Percentiles rank a stretch among this genome's conserved stretches.
phyloP scores from a whole-genome alignment of 2,797 vertebrate species.

The Phrynocephalus vlangalii region DNA sequence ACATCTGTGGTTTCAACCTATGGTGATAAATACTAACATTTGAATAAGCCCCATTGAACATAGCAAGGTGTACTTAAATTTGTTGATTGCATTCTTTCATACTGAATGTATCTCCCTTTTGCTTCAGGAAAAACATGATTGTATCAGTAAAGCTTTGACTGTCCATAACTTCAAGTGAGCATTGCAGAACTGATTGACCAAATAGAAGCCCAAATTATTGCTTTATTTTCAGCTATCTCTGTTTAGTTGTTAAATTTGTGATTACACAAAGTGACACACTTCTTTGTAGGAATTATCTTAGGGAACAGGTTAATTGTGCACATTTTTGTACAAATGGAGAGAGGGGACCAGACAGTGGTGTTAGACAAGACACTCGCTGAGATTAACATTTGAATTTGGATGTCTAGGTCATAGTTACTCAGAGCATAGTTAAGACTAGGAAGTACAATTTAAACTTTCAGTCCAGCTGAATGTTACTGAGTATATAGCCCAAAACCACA shows the following conservation, averaged over 20 bases:
- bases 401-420: too few relatives aligned
- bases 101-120: too few relatives aligned
- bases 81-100: too few relatives aligned
- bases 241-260: neutral
- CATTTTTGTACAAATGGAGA: too few relatives aligned
- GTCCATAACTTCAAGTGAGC: neutral
- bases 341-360: too few relatives aligned
- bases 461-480: too few relatives aligned
- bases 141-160: neutral
- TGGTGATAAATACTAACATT: neutral
- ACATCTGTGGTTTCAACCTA: too few relatives aligned
- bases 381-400: too few relatives aligned
- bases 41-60: neutral
- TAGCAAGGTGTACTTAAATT: neutral
- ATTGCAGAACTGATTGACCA: neutral
- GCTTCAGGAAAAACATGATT: neutral
- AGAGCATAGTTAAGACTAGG: too few relatives aligned
- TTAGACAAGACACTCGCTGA: too few relatives aligned
- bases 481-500: neutral
- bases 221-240: neutral
- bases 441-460: too few relatives aligned
- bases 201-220: neutral
- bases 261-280: neutral
- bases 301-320: too few relatives aligned
- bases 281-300: neutral